Evolutionary conservation across 92 coral and sea anemone species (phyloP), one percentile per base, ranked within the genome.

Genomic region (Ricordea florida): DNA sequence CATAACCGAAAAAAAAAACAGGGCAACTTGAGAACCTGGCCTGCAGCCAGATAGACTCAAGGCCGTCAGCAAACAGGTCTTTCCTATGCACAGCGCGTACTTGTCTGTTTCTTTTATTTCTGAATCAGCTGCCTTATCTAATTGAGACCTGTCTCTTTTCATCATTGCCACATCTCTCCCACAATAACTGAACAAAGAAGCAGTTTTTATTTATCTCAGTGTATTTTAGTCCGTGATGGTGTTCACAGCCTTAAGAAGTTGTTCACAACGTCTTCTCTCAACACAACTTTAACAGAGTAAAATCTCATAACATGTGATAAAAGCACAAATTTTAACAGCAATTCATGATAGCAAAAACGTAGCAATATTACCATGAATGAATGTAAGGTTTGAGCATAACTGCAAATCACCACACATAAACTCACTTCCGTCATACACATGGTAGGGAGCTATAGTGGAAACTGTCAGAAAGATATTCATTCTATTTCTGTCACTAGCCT

Each of bases 11-110:
- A 68, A 79, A 24, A 79, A 32, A 10, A 61, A n/a, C 68, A 13
- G 69, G 53, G 25, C 43, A 24, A 11, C 65, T 64, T 28, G 78
- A 69, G 33, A 78, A 78, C 23, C 57, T 78, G 16, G 61, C 57
- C 50, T 49, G 81, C 23, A 81, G 26, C 67, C 81, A 72, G 20
- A 63, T 30, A 21, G 86, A 79, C 51, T 80, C 73, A 8, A 81
- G 62, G 29, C 33, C 34, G 8, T 17, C 62, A 3, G 22, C 52
- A 40, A 74, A 57, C 49, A 79, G 67, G 4, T 55, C 73, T n/a
- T n/a, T n/a, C n/a, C n/a, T n/a, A n/a, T n/a, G n/a, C n/a, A n/a
- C n/a, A n/a, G n/a, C n/a, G n/a, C n/a, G n/a, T 69, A 30, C 46
- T 69, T 69, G 63, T 31, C 45, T 49, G 63, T 69, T 37, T 49